Percentiles rank a stretch among this genome's conserved stretches.
Evolutionary conservation across 2,888 invertebrate genomes (phyloP).

Genomic region (Dasysyrphus albostriatus): DNA sequence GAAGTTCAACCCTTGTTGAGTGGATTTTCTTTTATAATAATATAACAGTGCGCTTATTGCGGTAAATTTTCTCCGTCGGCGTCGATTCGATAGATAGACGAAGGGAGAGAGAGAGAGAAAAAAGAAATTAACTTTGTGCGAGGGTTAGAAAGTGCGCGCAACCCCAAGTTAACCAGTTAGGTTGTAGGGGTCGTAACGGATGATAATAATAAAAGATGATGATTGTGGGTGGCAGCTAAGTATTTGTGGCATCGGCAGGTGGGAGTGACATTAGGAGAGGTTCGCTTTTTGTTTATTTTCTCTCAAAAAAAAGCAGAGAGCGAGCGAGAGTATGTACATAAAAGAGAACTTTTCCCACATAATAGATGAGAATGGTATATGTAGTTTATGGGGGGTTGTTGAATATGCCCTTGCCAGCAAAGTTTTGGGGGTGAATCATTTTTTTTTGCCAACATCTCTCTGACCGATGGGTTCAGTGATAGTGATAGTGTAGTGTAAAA

Average conservation of each 20-base stretch:
- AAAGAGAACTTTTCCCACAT: slow-evolving; percentile 24
- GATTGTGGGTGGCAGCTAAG: slow-evolving; percentile 74
- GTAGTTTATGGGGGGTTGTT: slow-evolving; percentile 14
- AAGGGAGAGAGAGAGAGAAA: slow-evolving; percentile 39
- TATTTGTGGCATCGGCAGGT: slow-evolving; percentile 59
- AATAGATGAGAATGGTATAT: slow-evolving; percentile 4
- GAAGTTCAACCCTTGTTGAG: slow-evolving; percentile 57
- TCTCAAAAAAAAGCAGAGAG: slow-evolving; percentile 3
- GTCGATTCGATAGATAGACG: slow-evolving; percentile 4
- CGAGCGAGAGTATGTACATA: slow-evolving; percentile 1
- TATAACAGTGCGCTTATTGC: background rate
- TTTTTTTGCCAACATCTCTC: slow-evolving; percentile 51
- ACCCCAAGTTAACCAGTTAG: slow-evolving; percentile 76
- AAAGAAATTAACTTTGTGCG: slow-evolving; percentile 70
- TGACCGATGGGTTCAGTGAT: slow-evolving; percentile 76
- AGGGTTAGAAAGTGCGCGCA: slow-evolving; percentile 76
- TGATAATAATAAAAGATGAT: slow-evolving; percentile 74
- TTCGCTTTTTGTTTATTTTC: slow-evolving; percentile 33
- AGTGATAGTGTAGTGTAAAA: slow-evolving; percentile 76
- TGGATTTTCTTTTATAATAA: slow-evolving; percentile 1
- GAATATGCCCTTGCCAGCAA: slow-evolving; percentile 22
- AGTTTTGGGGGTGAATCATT: slow-evolving; percentile 36
- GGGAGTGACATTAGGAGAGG: slow-evolving; percentile 69
- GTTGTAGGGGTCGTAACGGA: slow-evolving; percentile 75
- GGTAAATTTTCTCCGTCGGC: slow-evolving; percentile 64